Percentiles rank a stretch among this genome's conserved stretches.
phyloP scores from a whole-genome alignment of 2,113 vertebrate genomes.

The Oxyura jamaicensis region DNA sequence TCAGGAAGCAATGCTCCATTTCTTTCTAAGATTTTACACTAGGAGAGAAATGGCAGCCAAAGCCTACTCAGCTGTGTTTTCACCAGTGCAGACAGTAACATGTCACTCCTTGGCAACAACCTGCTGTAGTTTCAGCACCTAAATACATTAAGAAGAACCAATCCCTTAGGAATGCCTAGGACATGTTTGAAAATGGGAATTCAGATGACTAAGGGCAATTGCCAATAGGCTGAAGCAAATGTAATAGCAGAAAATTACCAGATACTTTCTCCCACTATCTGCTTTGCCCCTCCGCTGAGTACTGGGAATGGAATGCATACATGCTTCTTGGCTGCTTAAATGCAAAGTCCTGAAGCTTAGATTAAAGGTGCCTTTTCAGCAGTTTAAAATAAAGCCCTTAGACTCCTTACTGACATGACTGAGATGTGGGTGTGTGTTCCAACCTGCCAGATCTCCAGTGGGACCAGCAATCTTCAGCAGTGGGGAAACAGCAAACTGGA shows the following conservation, averaged over 20 bases:
- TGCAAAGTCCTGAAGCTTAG: not conserved
- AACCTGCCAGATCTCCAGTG: slow-evolving; percentile 16
- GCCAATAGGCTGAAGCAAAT: not conserved
- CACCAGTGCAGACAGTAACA: not conserved
- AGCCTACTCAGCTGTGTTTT: slow-evolving; percentile 8
- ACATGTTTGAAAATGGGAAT: slow-evolving; percentile 14
- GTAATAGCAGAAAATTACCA: slow-evolving; percentile 25
- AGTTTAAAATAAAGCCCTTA: slow-evolving; percentile 16
- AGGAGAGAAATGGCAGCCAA: slow-evolving; percentile 11
- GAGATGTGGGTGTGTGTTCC: not conserved
- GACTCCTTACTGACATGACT: not conserved
- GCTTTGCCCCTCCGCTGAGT: slow-evolving; percentile 16
- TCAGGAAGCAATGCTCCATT: slow-evolving; percentile 10
- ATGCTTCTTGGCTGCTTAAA: not conserved
- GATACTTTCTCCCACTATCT: not conserved
- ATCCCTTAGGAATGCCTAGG: not conserved
- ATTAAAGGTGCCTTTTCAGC: slow-evolving; percentile 18
- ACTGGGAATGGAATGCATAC: not conserved
- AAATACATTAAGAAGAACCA: not conserved
- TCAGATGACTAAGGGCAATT: not conserved
- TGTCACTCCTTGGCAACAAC: not conserved
- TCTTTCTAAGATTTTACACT: not conserved
- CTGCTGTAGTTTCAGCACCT: not conserved
- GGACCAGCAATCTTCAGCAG: not conserved
- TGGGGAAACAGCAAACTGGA: not conserved